Percentiles rank a stretch among this genome's conserved stretches.
Conservation (phyloP, 1,140 invertebrate species). For the Aphaenogaster floridana region DNA sequence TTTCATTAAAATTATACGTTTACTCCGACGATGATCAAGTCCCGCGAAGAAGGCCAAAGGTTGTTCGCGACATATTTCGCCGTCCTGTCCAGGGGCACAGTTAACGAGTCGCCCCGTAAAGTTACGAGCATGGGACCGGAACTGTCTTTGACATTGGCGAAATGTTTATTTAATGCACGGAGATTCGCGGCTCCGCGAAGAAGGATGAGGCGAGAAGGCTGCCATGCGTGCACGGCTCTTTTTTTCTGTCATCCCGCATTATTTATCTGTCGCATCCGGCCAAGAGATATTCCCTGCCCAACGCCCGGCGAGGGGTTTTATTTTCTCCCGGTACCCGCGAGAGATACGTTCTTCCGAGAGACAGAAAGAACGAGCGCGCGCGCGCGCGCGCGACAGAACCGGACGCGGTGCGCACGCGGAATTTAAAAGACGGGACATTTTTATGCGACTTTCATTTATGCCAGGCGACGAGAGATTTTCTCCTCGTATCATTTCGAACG, state of each 20-base stretch:
- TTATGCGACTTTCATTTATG: conserved; percentile 25
- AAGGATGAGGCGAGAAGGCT: neutral
- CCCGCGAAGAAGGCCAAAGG: conserved; percentile 56
- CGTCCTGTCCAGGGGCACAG: conserved; percentile 47
- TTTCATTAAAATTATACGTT: neutral
- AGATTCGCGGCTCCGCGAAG: conserved; percentile 66
- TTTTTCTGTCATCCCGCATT: conserved; percentile 37
- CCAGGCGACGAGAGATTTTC: neutral
- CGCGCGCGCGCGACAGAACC: conserved; percentile 2
- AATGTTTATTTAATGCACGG: conserved; percentile 76
- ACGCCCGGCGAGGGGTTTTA: conserved; percentile 20
- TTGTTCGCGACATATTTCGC: conserved; percentile 38
- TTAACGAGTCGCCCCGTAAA: conserved; percentile 73
- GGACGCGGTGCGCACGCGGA: conserved; percentile 9
- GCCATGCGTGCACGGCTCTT: neutral
- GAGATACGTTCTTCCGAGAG: neutral
- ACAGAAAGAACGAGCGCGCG: neutral
- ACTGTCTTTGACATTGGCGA: conserved; percentile 58
- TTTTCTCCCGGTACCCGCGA: neutral
- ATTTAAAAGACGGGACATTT: conserved; percentile 25
- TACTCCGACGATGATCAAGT: neutral
- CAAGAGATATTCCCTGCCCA: neutral
- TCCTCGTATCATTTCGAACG: neutral
- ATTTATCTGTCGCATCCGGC: conserved; percentile 23
- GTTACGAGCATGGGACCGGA: conserved; percentile 67